Evolutionary conservation across 2,888 invertebrate species (phyloP), one percentile per base, ranked within the genome.

Genomic region (Pandemis heparana): DNA sequence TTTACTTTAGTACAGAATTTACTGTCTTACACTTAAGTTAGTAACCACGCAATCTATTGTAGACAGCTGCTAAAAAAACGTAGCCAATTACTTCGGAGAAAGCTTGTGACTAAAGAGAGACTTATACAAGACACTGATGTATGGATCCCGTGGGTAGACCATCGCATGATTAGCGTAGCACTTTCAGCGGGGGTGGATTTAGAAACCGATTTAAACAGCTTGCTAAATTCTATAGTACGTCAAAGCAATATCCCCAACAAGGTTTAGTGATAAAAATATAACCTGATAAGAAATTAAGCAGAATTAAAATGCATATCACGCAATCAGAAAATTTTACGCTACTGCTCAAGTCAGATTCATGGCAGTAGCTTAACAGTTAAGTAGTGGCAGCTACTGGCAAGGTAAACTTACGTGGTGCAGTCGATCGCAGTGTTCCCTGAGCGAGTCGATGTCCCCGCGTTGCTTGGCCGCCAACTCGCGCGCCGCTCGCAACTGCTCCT

Each of bases 391-490:
- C 48, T 14, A 48, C 5, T 41, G 41, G 48, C n/a, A n/a, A 48
- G 5, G n/a, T 48, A 6, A n/a, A 85, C 95, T 94, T 80, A 97
- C 97, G 82, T 95, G 92, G 82, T 97, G 97, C 71, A 97, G 87
- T 77, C 96, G 95, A 78, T 96, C 95, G 84, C 97, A 97, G 76
- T 96, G 94, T 4, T 96, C 95, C 70, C 97, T 95, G 69, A 97
- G 86, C 78, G 96, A 95, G 38, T 96, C 96, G 67, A 97, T 97
- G 90, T 98, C 97, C 46, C 96, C 93, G 80, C 97, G 97, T 76
- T 97, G 97, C 81, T 96, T 95, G 67, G 96, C 95, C 3, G 97
- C 95, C 73, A 97, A 95, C 85, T 97, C 96, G 32, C 97, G 96
- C 4, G 97, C 97, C 67, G 97, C 95, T 79, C 97, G 96, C 75